Conservation (phyloP, 2,888 invertebrate genomes). For the Pocota personata region DNA sequence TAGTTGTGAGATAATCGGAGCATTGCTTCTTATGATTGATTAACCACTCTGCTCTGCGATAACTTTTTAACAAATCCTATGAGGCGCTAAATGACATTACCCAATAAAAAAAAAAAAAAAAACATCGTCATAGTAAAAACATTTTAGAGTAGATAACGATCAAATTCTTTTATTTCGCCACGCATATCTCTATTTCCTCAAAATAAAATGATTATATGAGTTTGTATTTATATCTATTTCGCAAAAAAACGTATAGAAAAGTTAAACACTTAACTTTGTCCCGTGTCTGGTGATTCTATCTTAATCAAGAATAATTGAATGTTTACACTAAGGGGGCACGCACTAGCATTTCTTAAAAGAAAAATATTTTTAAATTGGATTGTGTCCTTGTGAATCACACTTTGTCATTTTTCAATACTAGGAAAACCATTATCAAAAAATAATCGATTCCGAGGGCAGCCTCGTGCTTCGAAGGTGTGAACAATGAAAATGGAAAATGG, state of each 20-base stretch:
- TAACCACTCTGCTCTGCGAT: background rate
- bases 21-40: background rate
- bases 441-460: background rate
- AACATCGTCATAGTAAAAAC: too few relatives aligned
- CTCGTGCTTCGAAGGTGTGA: background rate
- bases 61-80: background rate
- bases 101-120: too few relatives aligned
- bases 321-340: constrained; percentile 7
- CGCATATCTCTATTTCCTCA: background rate
- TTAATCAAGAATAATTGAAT: constrained; percentile 32
- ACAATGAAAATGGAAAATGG: background rate
- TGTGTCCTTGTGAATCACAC: background rate
- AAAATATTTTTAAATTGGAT: background rate
- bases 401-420: too few relatives aligned
- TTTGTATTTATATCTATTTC: background rate
- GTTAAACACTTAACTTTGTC: constrained; percentile 18
- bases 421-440: too few relatives aligned
- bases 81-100: background rate
- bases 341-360: background rate
- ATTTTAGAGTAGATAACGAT: background rate
- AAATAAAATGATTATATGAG: background rate
- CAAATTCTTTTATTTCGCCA: background rate
- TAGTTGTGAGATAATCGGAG: background rate
- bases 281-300: constrained; percentile 17
- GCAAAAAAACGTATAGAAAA: background rate